Base-by-base conservation (phyloP, 1,140 invertebrate species). In the Mamestra configurata region DNA sequence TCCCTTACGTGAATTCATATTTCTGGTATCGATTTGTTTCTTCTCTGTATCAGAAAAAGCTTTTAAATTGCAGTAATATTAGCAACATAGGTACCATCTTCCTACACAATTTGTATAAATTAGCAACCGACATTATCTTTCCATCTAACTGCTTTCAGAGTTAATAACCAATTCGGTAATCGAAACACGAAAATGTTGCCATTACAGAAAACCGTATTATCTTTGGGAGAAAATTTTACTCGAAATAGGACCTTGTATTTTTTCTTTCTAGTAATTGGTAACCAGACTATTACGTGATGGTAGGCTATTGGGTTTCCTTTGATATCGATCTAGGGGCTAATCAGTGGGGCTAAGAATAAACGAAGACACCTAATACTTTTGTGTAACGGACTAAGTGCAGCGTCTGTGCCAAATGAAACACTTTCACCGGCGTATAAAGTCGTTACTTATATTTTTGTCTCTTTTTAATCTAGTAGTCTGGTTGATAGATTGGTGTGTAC, bases 201-300 rank as follows among this genome's bases (percentile, higher is more conserved):
- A 64, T 64, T 64, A 64, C n/a, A 1, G 15, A 1, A 18, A 35
- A 20, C 59, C n/a, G 22, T 53, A 37, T 18, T 64, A 64, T 31
- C 31, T 18, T 6, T 18, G 37, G n/a, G 27, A 64, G 59, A 64
- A 15, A 35, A 64, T 64, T 64, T 64, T 4, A 22, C 13, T 35
- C 18, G 59, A 20, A 31, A 37, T 64, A 64, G 15, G 37, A 18
- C 15, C n/a, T 24, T 37, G n/a, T 61, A 64, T 64, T 37, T 37
- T 64, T 18, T 64, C 59, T 64, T 10, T 27, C 6, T 64, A 37
- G 59, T 64, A 64, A 64, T 64, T 64, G 59, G 59, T 18, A 37
- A 64, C 15, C 53, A 15, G 20, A 4, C 27, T 64, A 13, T 70
- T 37, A 66, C 15, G 59, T 64, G n/a, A 37, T 7, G 40, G 35